A percentile compares a stretch with the other conserved stretches of the same genome.
Conservation (phyloP, 2,797 vertebrate genomes). For the Synaphobranchus kaupii region DNA sequence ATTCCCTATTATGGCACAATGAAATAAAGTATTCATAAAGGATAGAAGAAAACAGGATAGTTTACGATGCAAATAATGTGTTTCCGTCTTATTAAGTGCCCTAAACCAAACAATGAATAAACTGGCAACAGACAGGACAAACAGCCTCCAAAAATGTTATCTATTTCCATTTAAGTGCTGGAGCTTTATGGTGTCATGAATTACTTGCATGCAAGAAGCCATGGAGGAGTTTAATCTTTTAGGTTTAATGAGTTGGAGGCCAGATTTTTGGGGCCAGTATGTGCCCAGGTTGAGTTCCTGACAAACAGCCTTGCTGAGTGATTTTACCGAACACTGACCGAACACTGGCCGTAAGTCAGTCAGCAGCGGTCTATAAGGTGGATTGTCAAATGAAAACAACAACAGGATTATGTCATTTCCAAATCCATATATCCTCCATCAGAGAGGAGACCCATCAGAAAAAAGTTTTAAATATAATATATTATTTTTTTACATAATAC, state of each 20-base stretch:
- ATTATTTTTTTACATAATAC: too few species aligned
- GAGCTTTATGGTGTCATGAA: neutral
- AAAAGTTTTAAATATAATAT: too few species aligned
- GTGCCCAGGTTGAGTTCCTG: constrained; percentile 20
- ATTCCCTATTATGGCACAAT: neutral
- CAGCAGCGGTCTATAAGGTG: constrained; percentile 12
- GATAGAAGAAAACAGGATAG: neutral
- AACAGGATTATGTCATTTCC: neutral
- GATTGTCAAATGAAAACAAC: neutral
- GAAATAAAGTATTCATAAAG: neutral
- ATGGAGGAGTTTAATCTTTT: constrained; percentile 60
- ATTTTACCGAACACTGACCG: constrained; percentile 1
- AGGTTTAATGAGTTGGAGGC: constrained; percentile 59
- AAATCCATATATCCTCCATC: too few species aligned
- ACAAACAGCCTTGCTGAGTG: constrained; percentile 25
- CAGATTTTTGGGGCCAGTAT: constrained; percentile 13
- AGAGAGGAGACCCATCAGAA: too few species aligned
- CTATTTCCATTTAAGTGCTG: neutral
- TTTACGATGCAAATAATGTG: neutral
- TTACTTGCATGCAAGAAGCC: constrained; percentile 4
- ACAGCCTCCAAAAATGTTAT: neutral
- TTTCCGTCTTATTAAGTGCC: neutral
- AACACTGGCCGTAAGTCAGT: constrained; percentile 16
- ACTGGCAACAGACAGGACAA: neutral
- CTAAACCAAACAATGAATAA: neutral